phyloP scores from a whole-genome alignment of 2,888 invertebrate genomes.

The Eledone cirrhosa region DNA sequence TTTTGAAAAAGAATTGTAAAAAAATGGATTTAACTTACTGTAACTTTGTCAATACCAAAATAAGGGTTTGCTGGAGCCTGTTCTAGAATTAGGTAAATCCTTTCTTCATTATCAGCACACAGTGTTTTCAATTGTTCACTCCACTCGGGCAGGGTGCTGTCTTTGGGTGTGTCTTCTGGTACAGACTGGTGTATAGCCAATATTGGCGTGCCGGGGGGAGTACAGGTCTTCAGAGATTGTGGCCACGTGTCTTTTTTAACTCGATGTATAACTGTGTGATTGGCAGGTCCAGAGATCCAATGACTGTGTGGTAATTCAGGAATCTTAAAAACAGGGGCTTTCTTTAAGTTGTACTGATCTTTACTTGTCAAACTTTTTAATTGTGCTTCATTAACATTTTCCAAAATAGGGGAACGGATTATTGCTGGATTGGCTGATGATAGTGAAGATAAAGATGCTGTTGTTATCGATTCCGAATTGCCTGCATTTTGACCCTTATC shows the following conservation, averaged over 20 bases:
- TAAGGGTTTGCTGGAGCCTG: conserved; percentile 24
- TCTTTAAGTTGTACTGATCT: neutral
- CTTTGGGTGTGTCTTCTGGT: conserved; percentile 14
- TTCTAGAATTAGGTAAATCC: conserved; percentile 14
- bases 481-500: neutral
- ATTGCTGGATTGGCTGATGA: neutral
- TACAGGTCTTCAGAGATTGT: conserved; percentile 1
- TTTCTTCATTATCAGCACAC: conserved; percentile 14
- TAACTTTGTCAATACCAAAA: conserved; percentile 15
- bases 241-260: conserved; percentile 22
- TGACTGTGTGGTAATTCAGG: neutral
- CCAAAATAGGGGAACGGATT: neutral
- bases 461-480: neutral
- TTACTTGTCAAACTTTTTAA: neutral
- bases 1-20: too few relatives aligned
- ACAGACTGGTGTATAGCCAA: conserved; percentile 20
- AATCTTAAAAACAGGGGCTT: neutral
- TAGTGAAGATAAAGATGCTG: neutral
- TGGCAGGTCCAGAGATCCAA: neutral
- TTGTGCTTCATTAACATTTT: conserved; percentile 10
- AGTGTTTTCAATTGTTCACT: conserved; percentile 14
- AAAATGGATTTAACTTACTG: neutral
- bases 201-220: conserved; percentile 20
- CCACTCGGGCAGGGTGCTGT: conserved; percentile 7
- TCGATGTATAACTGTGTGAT: conserved; percentile 4